Evolutionary conservation across 2,797 vertebrate genomes (phyloP).

Genomic region (Myotis planiceps): DNA sequence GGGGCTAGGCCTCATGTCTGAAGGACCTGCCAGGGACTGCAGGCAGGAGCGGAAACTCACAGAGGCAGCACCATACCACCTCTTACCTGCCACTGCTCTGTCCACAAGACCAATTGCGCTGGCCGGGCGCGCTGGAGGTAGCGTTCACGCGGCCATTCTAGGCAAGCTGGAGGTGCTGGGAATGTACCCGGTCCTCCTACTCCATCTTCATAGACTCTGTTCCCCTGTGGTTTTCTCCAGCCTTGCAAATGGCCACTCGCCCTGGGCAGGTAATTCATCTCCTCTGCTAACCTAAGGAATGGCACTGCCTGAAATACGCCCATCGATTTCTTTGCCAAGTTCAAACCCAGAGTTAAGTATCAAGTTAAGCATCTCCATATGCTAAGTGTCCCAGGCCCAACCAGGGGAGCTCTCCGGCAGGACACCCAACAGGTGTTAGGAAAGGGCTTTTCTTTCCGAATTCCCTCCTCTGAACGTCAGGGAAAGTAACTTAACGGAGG

Average conservation of each 20-base stretch:
- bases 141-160: not conserved
- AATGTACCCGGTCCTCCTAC: not conserved
- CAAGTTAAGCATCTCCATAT: conserved; percentile 16
- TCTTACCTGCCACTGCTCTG: not conserved
- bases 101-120: conserved; percentile 39
- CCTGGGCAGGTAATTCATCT: conserved; percentile 63
- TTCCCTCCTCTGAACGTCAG: conserved; percentile 12
- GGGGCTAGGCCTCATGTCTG: no score
- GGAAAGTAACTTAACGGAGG: conserved; percentile 11
- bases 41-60: not conserved
- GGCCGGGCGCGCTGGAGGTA: not conserved
- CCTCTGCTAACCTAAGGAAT: conserved; percentile 43
- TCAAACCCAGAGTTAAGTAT: conserved; percentile 62
- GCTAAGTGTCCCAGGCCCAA: not conserved
- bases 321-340: conserved; percentile 36
- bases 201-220: conserved; percentile 39
- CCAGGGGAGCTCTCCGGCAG: not conserved
- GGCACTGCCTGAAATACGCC: not conserved
- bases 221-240: conserved; percentile 63
- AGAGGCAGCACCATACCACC: not conserved
- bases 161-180: conserved; percentile 12
- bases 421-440: not conserved
- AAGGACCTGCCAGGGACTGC: not conserved
- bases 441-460: conserved; percentile 3
- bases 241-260: conserved; percentile 53